A percentile compares a stretch with the other conserved stretches of the same genome.
These are phyloP conservation scores for Philereme transversata DNA, from an alignment of 2,888 invertebrate species.

Conservation along the genomic window DNA sequence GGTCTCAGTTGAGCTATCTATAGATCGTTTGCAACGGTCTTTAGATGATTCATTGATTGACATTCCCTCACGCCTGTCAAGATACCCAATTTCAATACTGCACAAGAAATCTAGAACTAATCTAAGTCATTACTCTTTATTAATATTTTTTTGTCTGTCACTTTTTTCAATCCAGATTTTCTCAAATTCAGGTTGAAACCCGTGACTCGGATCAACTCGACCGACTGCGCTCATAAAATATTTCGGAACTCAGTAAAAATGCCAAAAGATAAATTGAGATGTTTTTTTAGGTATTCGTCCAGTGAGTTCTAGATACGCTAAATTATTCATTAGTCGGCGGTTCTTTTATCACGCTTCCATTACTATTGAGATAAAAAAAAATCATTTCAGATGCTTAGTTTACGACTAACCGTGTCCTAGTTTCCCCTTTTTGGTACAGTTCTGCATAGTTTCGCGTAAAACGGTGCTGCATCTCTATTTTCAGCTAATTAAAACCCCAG, in stretches of 20 bases:
- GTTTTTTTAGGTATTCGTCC: constrained; percentile 32
- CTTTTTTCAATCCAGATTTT: background rate
- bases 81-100: too few species aligned
- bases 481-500: too few species aligned
- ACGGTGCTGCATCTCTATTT: too few species aligned
- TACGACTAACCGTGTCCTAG: constrained; percentile 3
- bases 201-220: background rate
- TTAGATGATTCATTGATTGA: too few species aligned
- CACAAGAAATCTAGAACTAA: too few species aligned
- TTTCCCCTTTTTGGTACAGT: background rate
- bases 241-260: constrained; percentile 10
- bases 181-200: background rate
- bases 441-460: too few species aligned
- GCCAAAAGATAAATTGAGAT: constrained; percentile 9
- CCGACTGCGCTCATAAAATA: constrained; percentile 1
- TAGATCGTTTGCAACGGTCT: too few species aligned
- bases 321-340: constrained; percentile 50
- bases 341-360: constrained; percentile 39
- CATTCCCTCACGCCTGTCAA: too few species aligned
- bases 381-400: constrained; percentile 17
- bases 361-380: constrained; percentile 28
- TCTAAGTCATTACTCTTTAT: too few species aligned
- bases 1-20: too few species aligned
- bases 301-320: constrained; percentile 39
- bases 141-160: too few species aligned